phyloP scores from a whole-genome alignment of 1,140 invertebrate species.

The Cotesia vestalis region DNA sequence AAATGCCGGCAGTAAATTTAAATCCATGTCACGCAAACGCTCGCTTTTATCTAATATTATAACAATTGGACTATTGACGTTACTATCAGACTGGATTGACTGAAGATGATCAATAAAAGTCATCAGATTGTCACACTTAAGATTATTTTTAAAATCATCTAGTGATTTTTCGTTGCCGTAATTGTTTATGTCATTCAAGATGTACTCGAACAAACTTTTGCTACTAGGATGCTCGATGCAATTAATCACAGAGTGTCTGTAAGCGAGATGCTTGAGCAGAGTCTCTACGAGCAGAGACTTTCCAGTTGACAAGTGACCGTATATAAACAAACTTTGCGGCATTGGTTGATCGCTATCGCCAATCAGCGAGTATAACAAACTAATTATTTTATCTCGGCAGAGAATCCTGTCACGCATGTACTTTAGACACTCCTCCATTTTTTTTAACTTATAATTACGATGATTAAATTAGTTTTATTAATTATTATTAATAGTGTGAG shows the following conservation, averaged over 20 bases:
- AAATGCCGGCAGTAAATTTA: slow-evolving; percentile 76
- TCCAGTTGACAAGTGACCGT: slow-evolving; percentile 82
- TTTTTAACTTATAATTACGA: slow-evolving; percentile 21
- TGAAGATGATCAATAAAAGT: slow-evolving; percentile 74
- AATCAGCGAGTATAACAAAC: slow-evolving; percentile 69
- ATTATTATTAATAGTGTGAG: neutral
- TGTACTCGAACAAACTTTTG: slow-evolving; percentile 80
- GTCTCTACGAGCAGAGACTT: slow-evolving; percentile 76
- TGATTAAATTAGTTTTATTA: slow-evolving; percentile 17
- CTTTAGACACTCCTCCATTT: slow-evolving; percentile 66
- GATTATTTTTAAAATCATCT: slow-evolving; percentile 53
- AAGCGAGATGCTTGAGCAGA: slow-evolving; percentile 69
- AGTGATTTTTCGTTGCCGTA: slow-evolving; percentile 52
- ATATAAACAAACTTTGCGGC: slow-evolving; percentile 75
- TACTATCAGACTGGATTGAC: neutral
- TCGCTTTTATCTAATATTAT: slow-evolving; percentile 84
- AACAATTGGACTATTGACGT: slow-evolving; percentile 64
- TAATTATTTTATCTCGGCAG: slow-evolving; percentile 71
- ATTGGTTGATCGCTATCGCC: slow-evolving; percentile 69
- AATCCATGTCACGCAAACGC: slow-evolving; percentile 76
- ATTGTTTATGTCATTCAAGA: slow-evolving; percentile 71
- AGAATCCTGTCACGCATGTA: slow-evolving; percentile 58
- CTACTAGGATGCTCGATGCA: slow-evolving; percentile 83
- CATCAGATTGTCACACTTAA: slow-evolving; percentile 77
- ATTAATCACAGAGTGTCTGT: slow-evolving; percentile 77